These are phyloP conservation scores for Galemys pyrenaicus DNA, from an alignment of 2,113 vertebrate genomes.

Conservation along the genomic window DNA sequence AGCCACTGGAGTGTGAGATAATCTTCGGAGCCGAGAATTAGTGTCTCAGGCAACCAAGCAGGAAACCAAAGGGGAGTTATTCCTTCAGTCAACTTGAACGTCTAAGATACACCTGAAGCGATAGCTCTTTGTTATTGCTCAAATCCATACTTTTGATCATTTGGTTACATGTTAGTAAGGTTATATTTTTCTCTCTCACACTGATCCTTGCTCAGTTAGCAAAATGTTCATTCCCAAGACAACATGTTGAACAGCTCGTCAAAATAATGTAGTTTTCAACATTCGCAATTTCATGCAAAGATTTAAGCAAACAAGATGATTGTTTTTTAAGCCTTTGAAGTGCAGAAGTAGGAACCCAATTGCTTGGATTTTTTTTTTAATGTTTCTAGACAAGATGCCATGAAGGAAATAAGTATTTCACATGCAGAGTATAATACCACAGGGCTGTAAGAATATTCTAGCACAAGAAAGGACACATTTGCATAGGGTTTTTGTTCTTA, in stretches of 20 bases:
- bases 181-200: slow-evolving; percentile 27
- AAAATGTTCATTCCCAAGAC: slow-evolving; percentile 36
- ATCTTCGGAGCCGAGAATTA: slow-evolving; percentile 85
- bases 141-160: slow-evolving; percentile 68
- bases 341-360: background rate
- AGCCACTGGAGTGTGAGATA: slow-evolving; percentile 83
- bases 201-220: slow-evolving; percentile 37
- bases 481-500: background rate
- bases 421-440: background rate
- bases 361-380: background rate
- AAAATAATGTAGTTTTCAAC: background rate
- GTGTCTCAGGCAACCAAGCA: slow-evolving; percentile 78
- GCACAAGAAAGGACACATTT: background rate
- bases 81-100: slow-evolving; percentile 80
- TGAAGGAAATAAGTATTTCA: background rate
- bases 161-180: slow-evolving; percentile 68
- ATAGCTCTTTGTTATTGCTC: slow-evolving; percentile 70
- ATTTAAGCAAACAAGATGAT: background rate
- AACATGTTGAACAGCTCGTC: background rate
- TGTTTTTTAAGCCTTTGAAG: slow-evolving; percentile 7
- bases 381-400: background rate
- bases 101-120: slow-evolving; percentile 75
- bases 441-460: background rate
- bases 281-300: background rate
- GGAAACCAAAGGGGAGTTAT: slow-evolving; percentile 81